These are phyloP conservation scores for Thinocorus orbignyianus DNA, from an alignment of 2,113 vertebrate genomes.

Conservation along the genomic window DNA sequence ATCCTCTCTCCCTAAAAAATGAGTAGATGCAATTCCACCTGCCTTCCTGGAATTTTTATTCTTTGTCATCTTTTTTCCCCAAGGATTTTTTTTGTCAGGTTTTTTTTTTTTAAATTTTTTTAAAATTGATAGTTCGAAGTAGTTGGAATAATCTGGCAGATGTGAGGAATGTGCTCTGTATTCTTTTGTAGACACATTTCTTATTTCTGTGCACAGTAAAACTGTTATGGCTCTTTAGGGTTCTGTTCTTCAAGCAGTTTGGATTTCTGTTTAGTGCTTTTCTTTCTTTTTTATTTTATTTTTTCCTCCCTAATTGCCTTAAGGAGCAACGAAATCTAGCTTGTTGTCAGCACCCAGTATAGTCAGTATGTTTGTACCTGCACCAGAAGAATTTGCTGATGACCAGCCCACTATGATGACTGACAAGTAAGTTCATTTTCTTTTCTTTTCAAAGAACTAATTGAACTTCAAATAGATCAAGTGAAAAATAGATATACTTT, in stretches of 20 bases:
- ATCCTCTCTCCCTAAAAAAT: background rate
- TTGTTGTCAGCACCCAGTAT: conserved; percentile 95
- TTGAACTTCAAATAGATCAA: background rate
- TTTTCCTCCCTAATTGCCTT: background rate
- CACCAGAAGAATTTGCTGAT: conserved; percentile 96
- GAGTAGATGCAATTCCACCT: background rate
- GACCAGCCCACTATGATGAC: conserved; percentile 95
- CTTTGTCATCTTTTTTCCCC: background rate
- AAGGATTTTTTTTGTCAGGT: background rate
- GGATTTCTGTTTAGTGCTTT: background rate
- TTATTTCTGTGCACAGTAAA: background rate
- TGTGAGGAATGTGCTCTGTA: background rate
- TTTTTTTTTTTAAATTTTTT: background rate
- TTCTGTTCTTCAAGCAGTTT: background rate
- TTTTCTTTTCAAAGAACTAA: background rate
- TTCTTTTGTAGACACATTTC: background rate
- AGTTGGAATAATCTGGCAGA: background rate
- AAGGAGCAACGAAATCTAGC: conserved; percentile 95
- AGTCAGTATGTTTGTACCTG: conserved; percentile 97
- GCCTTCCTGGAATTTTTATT: background rate
- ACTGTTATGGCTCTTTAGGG: background rate
- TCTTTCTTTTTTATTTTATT: background rate
- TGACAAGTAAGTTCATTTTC: conserved; percentile 84
- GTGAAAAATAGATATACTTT: background rate
- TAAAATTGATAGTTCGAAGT: background rate